phyloP scores from a whole-genome alignment of 2,797 vertebrate species.

The Alectoris magna region DNA sequence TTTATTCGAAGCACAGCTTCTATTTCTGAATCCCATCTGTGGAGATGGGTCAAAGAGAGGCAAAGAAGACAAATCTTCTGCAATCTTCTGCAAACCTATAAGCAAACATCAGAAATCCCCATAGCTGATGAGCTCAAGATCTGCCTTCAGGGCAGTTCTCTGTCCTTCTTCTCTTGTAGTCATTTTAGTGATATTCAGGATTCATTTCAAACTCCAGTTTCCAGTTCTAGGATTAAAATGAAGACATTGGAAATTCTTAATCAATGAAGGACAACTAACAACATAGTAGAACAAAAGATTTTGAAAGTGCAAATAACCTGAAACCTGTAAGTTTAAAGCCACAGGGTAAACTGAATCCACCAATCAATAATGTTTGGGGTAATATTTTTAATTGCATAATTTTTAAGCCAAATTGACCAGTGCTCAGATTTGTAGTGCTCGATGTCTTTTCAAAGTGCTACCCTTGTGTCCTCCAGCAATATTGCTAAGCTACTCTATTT shows the following conservation, averaged over 20 bases:
- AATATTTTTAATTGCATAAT: neutral
- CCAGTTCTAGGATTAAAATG: neutral
- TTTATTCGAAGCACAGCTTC: neutral
- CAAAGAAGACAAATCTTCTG: neutral
- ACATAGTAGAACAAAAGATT: neutral
- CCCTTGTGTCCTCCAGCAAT: neutral
- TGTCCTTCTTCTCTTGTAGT: neutral
- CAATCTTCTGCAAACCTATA: neutral
- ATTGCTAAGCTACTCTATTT: neutral
- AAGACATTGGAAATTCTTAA: neutral
- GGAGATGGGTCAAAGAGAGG: neutral
- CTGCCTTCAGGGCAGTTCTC: neutral
- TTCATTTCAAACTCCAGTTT: neutral
- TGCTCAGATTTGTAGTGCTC: neutral
- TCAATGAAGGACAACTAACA: neutral
- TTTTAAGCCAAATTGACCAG: neutral
- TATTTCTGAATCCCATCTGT: neutral
- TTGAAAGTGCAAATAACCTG: neutral
- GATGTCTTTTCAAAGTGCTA: neutral
- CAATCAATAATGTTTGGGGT: accelerated
- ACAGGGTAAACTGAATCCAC: neutral
- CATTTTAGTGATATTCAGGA: neutral
- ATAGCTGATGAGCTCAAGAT: neutral
- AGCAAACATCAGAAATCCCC: neutral
- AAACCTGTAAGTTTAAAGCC: neutral